Base-by-base conservation (phyloP, 2,888 invertebrate species). In the Erebia epiphron region DNA sequence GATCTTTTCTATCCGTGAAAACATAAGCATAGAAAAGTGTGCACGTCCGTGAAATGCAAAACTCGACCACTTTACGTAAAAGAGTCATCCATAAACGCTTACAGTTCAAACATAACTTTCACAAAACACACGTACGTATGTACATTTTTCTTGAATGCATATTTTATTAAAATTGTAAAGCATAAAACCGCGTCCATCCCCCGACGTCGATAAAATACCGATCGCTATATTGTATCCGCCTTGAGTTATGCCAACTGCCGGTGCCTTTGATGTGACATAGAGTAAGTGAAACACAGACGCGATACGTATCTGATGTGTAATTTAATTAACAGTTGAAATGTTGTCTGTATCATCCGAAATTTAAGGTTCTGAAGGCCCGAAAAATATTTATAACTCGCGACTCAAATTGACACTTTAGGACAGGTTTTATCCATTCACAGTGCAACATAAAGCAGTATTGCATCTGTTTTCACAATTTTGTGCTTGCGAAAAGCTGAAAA, bases 181-280 rank as follows among this genome's bases (percentile, higher is more conserved):
- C 73, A 80, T 79, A 82, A 79, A 79, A 70, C 75, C 76, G 77
- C 68, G 71, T 73, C 75, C 75, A 77, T 81, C 80, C 83, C 84
- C 74, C 72, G 76, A 74, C 77, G 76, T 78, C 85, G 78, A 86
- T 88, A 87, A 88, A 87, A 83, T 82, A 82, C 81, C 83, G 85
- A 85, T 86, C 86, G 80, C 79, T 83, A 84, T 86, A 88, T 88
- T 88, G 85, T 87, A 85, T 82, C 79, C 78, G 77, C 78, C 79
- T 78, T 86, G 85, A 87, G 81, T 84, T 84, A 87, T 83, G 81
- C 78, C 82, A 74, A 82, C 81, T 79, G 82, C 79, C 79, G 83
- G 79, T 73, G 77, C 78, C 80, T 86, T 85, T 86, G 81, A 84
- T 79, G 81, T 75, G 61, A 13, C 78, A 78, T 73, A 86, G 86